Percentiles rank a stretch among this genome's conserved stretches.
These are phyloP conservation scores for Neosilurus hyrtlii DNA, from an alignment of 2,797 vertebrate species.

Conservation along the genomic window DNA sequence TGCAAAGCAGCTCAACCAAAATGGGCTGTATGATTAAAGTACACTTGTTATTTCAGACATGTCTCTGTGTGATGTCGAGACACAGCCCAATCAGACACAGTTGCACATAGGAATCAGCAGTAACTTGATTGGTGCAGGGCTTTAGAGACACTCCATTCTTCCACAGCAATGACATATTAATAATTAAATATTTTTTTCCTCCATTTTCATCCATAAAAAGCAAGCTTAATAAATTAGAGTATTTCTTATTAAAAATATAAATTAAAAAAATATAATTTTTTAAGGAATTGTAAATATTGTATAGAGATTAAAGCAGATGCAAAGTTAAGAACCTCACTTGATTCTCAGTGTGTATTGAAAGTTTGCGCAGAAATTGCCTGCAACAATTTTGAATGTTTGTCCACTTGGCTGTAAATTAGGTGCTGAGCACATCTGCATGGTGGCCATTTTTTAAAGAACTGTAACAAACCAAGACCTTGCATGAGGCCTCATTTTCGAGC, in stretches of 20 bases:
- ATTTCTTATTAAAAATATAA: too few species aligned
- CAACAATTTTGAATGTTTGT: conserved; percentile 19
- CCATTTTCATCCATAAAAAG: conserved; percentile 1
- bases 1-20: conserved; percentile 94
- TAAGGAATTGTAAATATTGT: neutral
- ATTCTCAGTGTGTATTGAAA: conserved; percentile 13
- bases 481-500: conserved; percentile 89
- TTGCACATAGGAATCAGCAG: conserved; percentile 33
- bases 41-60: conserved; percentile 94
- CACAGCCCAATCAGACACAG: conserved; percentile 17
- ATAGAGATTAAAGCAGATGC: neutral
- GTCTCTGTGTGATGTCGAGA: conserved; percentile 89
- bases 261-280: too few species aligned
- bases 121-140: conserved; percentile 28
- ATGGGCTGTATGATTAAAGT: conserved; percentile 94
- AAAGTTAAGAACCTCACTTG: neutral
- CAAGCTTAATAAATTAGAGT: neutral
- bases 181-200: neutral
- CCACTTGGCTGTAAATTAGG: conserved; percentile 75
- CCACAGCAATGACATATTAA: neutral
- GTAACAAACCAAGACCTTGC: conserved; percentile 89
- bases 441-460: conserved; percentile 84
- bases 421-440: conserved; percentile 73
- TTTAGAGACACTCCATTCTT: conserved; percentile 26
- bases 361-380: neutral